Conservation (phyloP, 2,113 vertebrate species). For the Hiodon tergisus region DNA sequence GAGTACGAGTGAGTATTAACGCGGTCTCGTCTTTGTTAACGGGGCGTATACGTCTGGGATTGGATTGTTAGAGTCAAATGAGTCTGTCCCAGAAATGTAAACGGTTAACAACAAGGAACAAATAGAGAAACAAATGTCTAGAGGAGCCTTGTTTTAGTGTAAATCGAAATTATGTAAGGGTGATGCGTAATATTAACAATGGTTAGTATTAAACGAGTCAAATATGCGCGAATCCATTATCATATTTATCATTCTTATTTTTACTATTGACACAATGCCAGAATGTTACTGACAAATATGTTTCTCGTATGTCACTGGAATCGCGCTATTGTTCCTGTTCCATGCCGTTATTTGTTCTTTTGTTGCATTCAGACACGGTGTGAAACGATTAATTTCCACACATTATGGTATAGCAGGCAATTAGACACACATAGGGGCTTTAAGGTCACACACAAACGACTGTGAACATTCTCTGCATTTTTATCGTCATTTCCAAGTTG, state of each 20-base stretch:
- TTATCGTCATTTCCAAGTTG: not conserved
- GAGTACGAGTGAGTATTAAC: slow-evolving; percentile 15
- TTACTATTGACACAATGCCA: not conserved
- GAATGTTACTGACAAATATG: not conserved
- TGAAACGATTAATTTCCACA: not conserved
- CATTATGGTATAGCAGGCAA: not conserved
- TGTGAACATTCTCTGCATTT: not conserved
- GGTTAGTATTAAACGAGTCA: not conserved
- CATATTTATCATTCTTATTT: not conserved
- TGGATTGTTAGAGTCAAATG: not conserved
- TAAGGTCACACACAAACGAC: not conserved
- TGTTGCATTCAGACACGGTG: slow-evolving; percentile 7
- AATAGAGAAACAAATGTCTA: not conserved
- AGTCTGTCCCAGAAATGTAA: not conserved
- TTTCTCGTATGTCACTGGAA: slow-evolving; percentile 1
- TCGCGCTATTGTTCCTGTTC: slow-evolving; percentile 13
- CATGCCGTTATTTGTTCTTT: slow-evolving; percentile 5
- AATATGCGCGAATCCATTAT: not conserved
- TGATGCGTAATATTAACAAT: too few species aligned
- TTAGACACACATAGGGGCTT: not conserved
- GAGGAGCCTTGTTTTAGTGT: too few species aligned
- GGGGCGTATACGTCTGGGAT: not conserved
- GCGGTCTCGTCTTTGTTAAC: slow-evolving; percentile 20
- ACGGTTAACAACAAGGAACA: too few species aligned
- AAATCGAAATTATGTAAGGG: too few species aligned